Base-by-base conservation (phyloP, 2,797 vertebrate species). In the Trachurus trachurus region DNA sequence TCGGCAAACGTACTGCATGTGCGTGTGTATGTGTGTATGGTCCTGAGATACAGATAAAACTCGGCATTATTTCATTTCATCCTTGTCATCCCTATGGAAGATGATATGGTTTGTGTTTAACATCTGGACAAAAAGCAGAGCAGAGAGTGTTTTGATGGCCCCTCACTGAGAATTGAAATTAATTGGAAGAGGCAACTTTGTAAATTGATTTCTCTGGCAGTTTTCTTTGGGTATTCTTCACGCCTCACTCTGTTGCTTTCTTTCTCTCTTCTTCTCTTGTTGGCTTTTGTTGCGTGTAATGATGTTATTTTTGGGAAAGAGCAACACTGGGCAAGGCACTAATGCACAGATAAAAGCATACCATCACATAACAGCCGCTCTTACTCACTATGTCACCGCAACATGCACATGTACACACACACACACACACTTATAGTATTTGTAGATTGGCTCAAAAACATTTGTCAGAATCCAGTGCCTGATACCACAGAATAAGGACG, bases 131-230 rank as follows among this genome's bases (percentile, higher is more conserved):
- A 58, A 65, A 56, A 69, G 6, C 1, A 65, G 11, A 63, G 22
- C 15, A 42, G 11, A 16, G 37, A 8, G 11, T 42, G 9, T 65
- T 82, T 70, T 59, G 56, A 77, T 71, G 56, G 29, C 15, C 9
- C 17, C 66, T 73, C 26, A 31, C 57, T 1, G 21, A 59, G 56
- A 61, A 64, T 22, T 81, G 42, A 63, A 81, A 71, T 69, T 65
- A 79, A 87, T 70, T 81, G 59, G 56, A 90, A 81, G 81, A 66
- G 57, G 12, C 63, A 76, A 57, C 64, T 76, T 78, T 0, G 11
- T 29, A 73, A 82, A 82, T 78, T 3, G 1, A 62, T 78, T 83
- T 77, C 60, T 79, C 34, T 4, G 3, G 21, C 52, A 52, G 63
- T 71, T 76, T 72, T 34, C 44, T 76, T 21, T 66, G 5, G 8